Percentiles rank a stretch among this genome's conserved stretches.
phyloP scores from a whole-genome alignment of 1,140 invertebrate species.

The Drusus annulatus region DNA sequence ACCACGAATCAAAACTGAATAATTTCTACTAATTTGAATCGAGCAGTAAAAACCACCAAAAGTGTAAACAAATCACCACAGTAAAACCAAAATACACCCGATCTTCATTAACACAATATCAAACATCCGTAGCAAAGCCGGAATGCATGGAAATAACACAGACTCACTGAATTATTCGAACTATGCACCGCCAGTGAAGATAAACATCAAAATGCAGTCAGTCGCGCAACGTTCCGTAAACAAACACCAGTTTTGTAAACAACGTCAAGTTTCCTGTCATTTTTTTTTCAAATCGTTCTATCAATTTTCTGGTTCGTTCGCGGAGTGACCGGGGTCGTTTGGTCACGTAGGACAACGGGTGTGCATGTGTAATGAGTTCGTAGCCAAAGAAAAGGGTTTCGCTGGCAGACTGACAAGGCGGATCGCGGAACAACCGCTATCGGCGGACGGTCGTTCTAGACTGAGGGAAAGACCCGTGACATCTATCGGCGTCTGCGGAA shows the following conservation, averaged over 20 bases:
- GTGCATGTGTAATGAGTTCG: constrained; percentile 5
- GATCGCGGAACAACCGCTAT: constrained; percentile 1
- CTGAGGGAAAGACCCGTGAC: constrained; percentile 11
- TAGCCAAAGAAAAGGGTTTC: not conserved
- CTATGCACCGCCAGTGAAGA: not conserved
- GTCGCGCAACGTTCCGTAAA: not conserved
- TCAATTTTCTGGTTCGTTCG: not conserved
- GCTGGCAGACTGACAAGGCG: not conserved
- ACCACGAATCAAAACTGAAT: not conserved
- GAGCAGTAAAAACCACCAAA: not conserved
- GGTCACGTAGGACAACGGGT: not conserved
- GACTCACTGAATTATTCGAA: constrained; percentile 1
- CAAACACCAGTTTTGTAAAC: constrained; percentile 9
- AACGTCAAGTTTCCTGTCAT: not conserved
- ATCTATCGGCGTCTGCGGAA: not conserved
- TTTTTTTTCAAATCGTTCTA: not conserved
- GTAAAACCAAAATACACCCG: constrained; percentile 2
- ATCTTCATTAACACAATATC: constrained; percentile 5
- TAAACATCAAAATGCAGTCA: constrained; percentile 8
- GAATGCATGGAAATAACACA: not conserved
- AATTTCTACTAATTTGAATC: no score
- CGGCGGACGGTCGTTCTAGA: not conserved
- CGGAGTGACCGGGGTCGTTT: not conserved
- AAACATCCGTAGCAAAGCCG: constrained; percentile 1
- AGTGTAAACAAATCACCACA: constrained; percentile 4